Percentiles rank a stretch among this genome's conserved stretches.
phyloP scores from a whole-genome alignment of 2,797 vertebrate genomes.

The Poeciliopsis gracilis region DNA sequence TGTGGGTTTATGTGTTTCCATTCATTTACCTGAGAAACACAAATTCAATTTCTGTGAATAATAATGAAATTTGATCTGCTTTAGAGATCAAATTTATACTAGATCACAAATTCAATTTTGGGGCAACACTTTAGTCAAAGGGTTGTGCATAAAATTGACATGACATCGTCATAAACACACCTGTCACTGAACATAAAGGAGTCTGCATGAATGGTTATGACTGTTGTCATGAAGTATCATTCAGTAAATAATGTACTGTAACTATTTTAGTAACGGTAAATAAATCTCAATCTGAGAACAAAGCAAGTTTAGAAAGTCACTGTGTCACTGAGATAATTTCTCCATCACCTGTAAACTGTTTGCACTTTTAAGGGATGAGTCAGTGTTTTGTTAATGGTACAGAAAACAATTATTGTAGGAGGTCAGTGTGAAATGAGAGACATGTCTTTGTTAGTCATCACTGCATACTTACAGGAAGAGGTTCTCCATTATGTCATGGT shows the following conservation, averaged over 20 bases:
- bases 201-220: no score
- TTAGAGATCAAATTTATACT: no score
- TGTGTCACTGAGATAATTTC: neutral
- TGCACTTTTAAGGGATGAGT: neutral
- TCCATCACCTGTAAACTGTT: neutral
- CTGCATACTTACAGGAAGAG: constrained; percentile 91
- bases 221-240: no score
- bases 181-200: no score
- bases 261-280: neutral
- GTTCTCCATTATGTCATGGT: constrained; percentile 99
- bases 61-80: no score
- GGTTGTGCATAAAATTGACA: no score
- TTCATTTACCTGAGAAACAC: neutral
- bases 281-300: neutral
- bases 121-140: no score
- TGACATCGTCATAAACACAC: no score
- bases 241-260: neutral
- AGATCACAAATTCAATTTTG: no score
- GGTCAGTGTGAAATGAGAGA: neutral
- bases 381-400: constrained; percentile 1
- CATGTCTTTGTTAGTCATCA: neutral
- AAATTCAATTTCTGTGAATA: neutral
- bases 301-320: neutral
- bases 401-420: neutral
- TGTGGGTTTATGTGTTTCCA: neutral